These are phyloP conservation scores for Cichlasoma orientale DNA, from an alignment of 2,797 vertebrate species.

Conservation along the genomic window DNA sequence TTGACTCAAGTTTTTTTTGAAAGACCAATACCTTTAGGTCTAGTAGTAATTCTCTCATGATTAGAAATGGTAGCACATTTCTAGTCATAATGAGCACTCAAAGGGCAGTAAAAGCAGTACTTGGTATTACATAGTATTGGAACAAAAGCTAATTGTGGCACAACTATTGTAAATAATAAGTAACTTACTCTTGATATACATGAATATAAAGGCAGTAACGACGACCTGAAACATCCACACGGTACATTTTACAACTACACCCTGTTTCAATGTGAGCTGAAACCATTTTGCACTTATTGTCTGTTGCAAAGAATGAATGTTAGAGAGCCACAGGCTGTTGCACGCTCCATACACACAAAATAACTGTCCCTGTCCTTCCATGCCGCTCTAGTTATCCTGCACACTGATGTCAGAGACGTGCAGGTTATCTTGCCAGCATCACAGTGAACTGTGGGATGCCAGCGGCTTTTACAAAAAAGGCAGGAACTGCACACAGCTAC, in stretches of 20 bases:
- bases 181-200: too few relatives aligned
- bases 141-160: background rate
- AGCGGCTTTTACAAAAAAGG: background rate
- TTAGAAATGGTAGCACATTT: background rate
- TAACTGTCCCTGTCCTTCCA: background rate
- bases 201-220: background rate
- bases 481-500: background rate
- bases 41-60: background rate
- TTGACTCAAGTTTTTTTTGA: too few relatives aligned
- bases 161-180: background rate
- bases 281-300: background rate
- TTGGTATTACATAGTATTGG: background rate
- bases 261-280: background rate
- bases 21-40: background rate
- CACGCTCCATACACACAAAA: background rate
- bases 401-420: background rate
- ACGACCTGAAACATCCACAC: background rate
- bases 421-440: background rate
- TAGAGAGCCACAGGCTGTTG: background rate
- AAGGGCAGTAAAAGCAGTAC: background rate
- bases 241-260: background rate
- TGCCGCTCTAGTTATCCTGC: background rate
- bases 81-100: background rate
- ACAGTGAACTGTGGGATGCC: background rate
- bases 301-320: background rate